These are phyloP conservation scores for Drosophila kokeensis DNA, from an alignment of 2,888 invertebrate genomes.

Conservation along the genomic window DNA sequence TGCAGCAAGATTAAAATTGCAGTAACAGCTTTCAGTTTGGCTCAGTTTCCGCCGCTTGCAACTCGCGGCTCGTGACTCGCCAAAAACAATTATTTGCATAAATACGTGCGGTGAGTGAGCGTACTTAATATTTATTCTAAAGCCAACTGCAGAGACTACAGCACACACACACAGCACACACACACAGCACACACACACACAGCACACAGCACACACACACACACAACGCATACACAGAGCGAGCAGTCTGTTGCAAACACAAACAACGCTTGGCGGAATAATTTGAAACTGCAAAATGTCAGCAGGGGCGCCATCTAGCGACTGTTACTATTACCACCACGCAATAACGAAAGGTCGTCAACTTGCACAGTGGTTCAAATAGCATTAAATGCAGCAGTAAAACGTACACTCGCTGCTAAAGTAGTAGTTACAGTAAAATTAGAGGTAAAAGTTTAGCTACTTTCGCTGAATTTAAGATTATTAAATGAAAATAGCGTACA, in stretches of 20 bases:
- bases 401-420: not conserved
- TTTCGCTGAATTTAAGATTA: not conserved
- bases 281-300: conserved; percentile 60
- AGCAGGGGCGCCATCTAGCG: conserved; percentile 60
- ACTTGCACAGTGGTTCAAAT: conserved; percentile 20
- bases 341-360: conserved; percentile 19
- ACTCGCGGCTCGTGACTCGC: conserved; percentile 51
- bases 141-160: conserved; percentile 47
- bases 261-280: conserved; percentile 53
- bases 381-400: not conserved
- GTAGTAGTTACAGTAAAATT: not conserved
- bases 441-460: not conserved
- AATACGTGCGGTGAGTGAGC: conserved; percentile 50
- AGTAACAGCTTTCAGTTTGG: conserved; percentile 55
- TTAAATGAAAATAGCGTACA: not conserved
- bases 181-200: conserved; percentile 6
- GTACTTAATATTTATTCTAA: conserved; percentile 73
- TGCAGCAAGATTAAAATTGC: conserved; percentile 64
- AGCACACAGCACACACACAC: not conserved
- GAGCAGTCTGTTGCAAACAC: conserved; percentile 19
- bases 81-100: conserved; percentile 77
- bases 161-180: conserved; percentile 22
- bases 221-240: not conserved
- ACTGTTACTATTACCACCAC: conserved; percentile 22
- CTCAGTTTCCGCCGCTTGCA: conserved; percentile 40